These are phyloP conservation scores for Helogale parvula DNA, from an alignment of 2,113 vertebrate species.

Conservation along the genomic window DNA sequence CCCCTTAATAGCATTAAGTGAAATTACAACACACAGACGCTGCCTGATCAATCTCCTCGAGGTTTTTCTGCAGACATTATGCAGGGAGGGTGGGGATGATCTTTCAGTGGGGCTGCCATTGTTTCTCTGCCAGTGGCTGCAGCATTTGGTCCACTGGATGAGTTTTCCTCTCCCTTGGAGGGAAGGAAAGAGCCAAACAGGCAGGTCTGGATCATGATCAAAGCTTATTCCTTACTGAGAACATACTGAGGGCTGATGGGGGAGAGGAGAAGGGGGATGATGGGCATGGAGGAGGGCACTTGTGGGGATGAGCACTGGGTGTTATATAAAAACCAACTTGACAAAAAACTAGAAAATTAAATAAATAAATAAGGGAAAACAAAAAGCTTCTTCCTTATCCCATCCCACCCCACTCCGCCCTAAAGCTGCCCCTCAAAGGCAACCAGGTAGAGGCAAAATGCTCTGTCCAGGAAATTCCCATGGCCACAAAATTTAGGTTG, in stretches of 20 bases:
- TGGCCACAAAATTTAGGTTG: not conserved
- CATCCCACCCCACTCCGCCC: no score
- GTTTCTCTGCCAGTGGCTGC: not conserved
- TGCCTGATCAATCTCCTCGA: slow-evolving; percentile 80
- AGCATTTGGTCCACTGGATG: not conserved
- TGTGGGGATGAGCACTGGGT: no score
- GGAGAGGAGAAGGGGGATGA: no score
- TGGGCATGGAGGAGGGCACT: no score
- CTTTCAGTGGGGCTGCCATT: fast-evolving
- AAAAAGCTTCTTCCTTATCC: not conserved
- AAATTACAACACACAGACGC: slow-evolving; percentile 79
- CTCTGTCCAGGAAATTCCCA: not conserved
- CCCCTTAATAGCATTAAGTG: slow-evolving; percentile 83
- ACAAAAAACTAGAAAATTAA: no score
- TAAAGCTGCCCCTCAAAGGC: not conserved
- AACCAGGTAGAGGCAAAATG: not conserved
- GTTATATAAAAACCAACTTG: no score
- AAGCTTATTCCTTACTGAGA: not conserved
- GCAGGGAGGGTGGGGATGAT: not conserved
- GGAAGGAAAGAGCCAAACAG: not conserved
- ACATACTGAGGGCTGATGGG: no score
- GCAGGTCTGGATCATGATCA: not conserved
- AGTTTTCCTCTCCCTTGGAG: not conserved
- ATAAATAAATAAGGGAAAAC: no score
- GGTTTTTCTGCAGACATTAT: slow-evolving; percentile 57